A percentile compares a stretch with the other conserved stretches of the same genome.
These are phyloP conservation scores for Chloroceryle aenea DNA, from an alignment of 2,113 vertebrate genomes.

Conservation along the genomic window DNA sequence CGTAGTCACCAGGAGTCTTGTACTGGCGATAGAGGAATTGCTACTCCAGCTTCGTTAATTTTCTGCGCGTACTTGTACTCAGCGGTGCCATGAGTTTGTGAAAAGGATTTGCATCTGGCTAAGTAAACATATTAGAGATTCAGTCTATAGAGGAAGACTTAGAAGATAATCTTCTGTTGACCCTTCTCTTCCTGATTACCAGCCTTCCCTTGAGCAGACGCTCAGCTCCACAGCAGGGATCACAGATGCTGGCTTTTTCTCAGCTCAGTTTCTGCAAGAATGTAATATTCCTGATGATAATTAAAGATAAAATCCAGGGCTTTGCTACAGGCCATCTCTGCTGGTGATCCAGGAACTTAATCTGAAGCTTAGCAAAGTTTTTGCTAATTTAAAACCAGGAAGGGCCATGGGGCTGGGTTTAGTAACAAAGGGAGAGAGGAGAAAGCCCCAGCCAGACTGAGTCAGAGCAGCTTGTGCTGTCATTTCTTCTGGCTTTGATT, in stretches of 20 bases:
- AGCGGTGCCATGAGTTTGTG: background rate
- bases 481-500: constrained; percentile 41
- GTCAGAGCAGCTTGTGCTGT: background rate
- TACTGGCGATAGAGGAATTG: background rate
- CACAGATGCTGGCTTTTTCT: constrained; percentile 19
- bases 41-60: constrained; percentile 3
- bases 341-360: constrained; percentile 26
- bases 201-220: constrained; percentile 2
- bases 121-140: constrained; percentile 53
- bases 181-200: constrained; percentile 33
- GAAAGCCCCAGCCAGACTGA: background rate
- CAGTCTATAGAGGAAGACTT: constrained; percentile 19
- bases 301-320: constrained; percentile 19
- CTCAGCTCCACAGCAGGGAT: constrained; percentile 23
- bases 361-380: constrained; percentile 35
- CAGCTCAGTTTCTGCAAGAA: constrained; percentile 7
- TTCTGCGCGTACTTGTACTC: background rate
- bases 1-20: background rate
- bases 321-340: constrained; percentile 30
- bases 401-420: background rate
- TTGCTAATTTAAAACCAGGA: constrained; percentile 36
- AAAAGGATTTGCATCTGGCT: constrained; percentile 36
- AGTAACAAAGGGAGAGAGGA: background rate
- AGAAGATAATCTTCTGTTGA: constrained; percentile 45
- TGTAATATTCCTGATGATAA: background rate